Base-by-base conservation (phyloP, 2,113 vertebrate species). In the Prolemur simus region DNA sequence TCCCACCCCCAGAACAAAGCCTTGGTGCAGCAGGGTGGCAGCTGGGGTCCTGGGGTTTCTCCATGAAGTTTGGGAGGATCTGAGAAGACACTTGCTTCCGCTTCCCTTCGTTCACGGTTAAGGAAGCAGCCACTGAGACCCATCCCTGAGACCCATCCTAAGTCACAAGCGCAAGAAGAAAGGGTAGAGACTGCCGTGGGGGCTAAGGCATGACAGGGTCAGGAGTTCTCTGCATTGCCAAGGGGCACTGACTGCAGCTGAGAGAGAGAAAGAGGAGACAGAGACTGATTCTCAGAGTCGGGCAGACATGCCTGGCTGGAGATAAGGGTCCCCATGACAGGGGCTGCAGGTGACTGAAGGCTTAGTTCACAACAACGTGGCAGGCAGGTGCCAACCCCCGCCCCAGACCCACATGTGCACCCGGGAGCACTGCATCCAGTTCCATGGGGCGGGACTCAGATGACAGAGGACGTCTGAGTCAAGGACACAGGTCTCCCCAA, bases 11-110 rank as follows among this genome's bases (percentile, higher is more conserved):
- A 63, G 37, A 87, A 66, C 2, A 69, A 82, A 60, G 58, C 45
- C 37, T 5, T 0, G 0, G 2, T 0, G 17, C 13, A 39, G 8
- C 18, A 9, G 49, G 45, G 3, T 63, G 25, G 60, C 45, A 60
- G 11, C 8, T 20, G 37, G 21, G 27, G 60, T 81, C 42, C 42
- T 32, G 15, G 42, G 49, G 2, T 32, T 56, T 39, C 80, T 11
- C 25, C 29, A n/a, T 9, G 12, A 68, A 60, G 69, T 47, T 21
- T 45, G 23, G 32, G 71, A 58, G 32, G 18, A 42, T 73, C 73
- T 78, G 60, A 27, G 9, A 87, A 23, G 52, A 64, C 14, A 6
- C 18, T 18, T 77, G 64, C 34, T 85, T 39, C 73, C 52, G 4
- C 56, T 52, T 86, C 10, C 29, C 15, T 9, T 93, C 49, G 37